phyloP scores from a whole-genome alignment of 2,797 vertebrate genomes.

The Sebastes nivosus region DNA sequence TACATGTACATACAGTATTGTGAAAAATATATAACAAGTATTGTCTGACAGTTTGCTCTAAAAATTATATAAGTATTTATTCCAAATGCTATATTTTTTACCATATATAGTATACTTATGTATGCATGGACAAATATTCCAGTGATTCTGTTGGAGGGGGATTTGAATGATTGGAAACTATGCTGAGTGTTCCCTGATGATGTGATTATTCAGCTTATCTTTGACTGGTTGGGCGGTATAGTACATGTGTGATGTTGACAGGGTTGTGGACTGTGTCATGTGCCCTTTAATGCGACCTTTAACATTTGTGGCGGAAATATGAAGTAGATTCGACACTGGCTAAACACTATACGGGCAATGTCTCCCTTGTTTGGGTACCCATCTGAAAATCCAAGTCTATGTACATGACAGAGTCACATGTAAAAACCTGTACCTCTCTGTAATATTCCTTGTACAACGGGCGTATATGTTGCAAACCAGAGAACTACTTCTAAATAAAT shows the following conservation, averaged over 20 bases:
- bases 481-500: slow-evolving; percentile 76
- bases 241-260: slow-evolving; percentile 32
- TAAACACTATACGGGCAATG: slow-evolving; percentile 7
- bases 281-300: slow-evolving; percentile 44
- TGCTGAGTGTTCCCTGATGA: slow-evolving; percentile 54
- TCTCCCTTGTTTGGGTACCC: slow-evolving; percentile 36
- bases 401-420: slow-evolving; percentile 61
- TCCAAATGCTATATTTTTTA: slow-evolving; percentile 85
- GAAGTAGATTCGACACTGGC: slow-evolving; percentile 25
- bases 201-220: slow-evolving; percentile 53
- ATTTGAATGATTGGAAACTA: slow-evolving; percentile 43
- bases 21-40: slow-evolving; percentile 78
- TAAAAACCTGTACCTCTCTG: slow-evolving; percentile 70
- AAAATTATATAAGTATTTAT: slow-evolving; percentile 85
- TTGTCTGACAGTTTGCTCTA: slow-evolving; percentile 76
- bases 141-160: slow-evolving; percentile 56
- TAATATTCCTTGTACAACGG: slow-evolving; percentile 74
- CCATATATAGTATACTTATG: slow-evolving; percentile 79
- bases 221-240: slow-evolving; percentile 46
- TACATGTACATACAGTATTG: slow-evolving; percentile 79
- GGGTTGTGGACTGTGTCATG: slow-evolving; percentile 45
- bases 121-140: slow-evolving; percentile 81
- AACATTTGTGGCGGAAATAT: slow-evolving; percentile 12
- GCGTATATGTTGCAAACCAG: slow-evolving; percentile 74
- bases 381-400: slow-evolving; percentile 33